These are phyloP conservation scores for Creontiades dilutus DNA, from an alignment of 2,888 invertebrate species.

Conservation along the genomic window DNA sequence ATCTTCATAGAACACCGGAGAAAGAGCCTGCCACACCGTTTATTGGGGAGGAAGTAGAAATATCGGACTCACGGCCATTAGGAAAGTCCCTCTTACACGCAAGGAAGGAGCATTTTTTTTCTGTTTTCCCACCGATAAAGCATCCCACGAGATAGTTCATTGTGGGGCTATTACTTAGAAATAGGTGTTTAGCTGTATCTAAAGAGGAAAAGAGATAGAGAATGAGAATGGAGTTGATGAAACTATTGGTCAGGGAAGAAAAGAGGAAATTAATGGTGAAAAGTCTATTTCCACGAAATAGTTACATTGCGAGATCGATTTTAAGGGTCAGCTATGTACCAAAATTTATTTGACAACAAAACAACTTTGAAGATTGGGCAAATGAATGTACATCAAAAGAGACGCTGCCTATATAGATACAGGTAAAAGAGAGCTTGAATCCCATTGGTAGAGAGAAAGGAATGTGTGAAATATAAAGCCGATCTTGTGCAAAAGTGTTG, in stretches of 20 bases:
- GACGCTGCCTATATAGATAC: too few relatives aligned
- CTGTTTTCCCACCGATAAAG: not conserved
- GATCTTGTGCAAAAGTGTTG: too few relatives aligned
- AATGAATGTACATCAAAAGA: too few relatives aligned
- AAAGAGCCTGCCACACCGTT: conserved; percentile 43
- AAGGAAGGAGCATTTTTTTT: conserved; percentile 30
- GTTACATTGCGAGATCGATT: too few relatives aligned
- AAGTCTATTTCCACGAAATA: too few relatives aligned
- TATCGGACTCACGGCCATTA: conserved; percentile 50
- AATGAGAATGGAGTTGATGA: not conserved
- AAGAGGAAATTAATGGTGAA: too few relatives aligned
- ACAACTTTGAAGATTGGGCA: too few relatives aligned
- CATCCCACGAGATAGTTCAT: not conserved
- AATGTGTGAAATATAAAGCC: too few relatives aligned
- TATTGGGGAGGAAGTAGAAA: conserved; percentile 51
- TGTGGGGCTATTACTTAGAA: not conserved
- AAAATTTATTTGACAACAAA: too few relatives aligned
- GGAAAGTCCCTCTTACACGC: conserved; percentile 30
- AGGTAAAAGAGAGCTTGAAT: too few relatives aligned
- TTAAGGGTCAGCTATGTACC: too few relatives aligned
- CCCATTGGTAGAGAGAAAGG: too few relatives aligned
- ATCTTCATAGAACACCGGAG: conserved; percentile 40
- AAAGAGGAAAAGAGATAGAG: not conserved
- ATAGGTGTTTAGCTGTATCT: not conserved
- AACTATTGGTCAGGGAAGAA: not conserved